Percentiles rank a stretch among this genome's conserved stretches.
Evolutionary conservation across 2,888 invertebrate genomes (phyloP).

Genomic region (Sisyra terminalis): DNA sequence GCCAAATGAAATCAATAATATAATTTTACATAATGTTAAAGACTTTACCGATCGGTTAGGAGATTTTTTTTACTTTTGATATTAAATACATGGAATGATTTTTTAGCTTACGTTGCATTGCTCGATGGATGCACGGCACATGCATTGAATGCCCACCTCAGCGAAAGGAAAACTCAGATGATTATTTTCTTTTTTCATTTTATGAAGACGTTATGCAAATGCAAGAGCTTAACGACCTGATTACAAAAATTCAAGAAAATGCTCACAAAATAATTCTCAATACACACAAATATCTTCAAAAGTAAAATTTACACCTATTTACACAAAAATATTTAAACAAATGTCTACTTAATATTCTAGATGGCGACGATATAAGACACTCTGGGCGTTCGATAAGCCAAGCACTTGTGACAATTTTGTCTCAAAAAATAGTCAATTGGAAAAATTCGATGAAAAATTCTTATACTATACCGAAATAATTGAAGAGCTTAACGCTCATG

Average conservation of each 20-base stretch:
- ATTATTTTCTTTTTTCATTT: slow-evolving; percentile 52
- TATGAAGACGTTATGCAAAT: slow-evolving; percentile 64
- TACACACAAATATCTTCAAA: slow-evolving; percentile 43
- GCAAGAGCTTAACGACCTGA: slow-evolving; percentile 47
- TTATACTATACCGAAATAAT: slow-evolving; percentile 66
- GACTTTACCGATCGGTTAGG: slow-evolving; percentile 56
- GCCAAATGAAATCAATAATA: slow-evolving; percentile 58
- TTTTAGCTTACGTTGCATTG: slow-evolving; percentile 49
- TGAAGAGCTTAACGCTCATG: slow-evolving; percentile 41
- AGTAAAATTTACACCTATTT: slow-evolving; percentile 20
- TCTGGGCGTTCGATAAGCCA: slow-evolving; percentile 63
- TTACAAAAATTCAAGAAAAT: slow-evolving; percentile 47
- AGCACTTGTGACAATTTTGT: slow-evolving; percentile 64
- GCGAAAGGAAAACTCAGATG: slow-evolving; percentile 36
- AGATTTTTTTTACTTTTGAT: background rate
- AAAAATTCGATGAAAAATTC: slow-evolving; percentile 68
- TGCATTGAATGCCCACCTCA: slow-evolving; percentile 57
- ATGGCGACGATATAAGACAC: slow-evolving; percentile 55
- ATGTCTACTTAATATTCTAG: slow-evolving; percentile 22
- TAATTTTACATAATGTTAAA: slow-evolving; percentile 53
- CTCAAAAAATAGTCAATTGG: slow-evolving; percentile 40
- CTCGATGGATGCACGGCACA: slow-evolving; percentile 73
- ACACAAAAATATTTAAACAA: background rate
- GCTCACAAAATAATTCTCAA: slow-evolving; percentile 47
- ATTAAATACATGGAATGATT: background rate